A percentile compares a stretch with the other conserved stretches of the same genome.
Conservation (phyloP, 92 coral and sea anemone species). For the Metridium senile region DNA sequence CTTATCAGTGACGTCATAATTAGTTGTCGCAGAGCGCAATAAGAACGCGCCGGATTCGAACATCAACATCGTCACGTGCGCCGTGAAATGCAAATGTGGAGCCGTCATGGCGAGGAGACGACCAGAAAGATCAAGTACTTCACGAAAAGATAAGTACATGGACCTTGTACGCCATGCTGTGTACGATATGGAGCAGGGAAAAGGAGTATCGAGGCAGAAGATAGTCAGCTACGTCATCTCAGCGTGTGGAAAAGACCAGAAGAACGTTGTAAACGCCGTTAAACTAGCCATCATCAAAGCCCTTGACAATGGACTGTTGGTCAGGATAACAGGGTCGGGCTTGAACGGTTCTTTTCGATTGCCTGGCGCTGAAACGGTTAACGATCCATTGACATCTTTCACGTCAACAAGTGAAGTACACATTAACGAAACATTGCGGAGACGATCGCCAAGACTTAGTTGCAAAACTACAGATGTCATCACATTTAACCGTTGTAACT, state of each 20-base stretch:
- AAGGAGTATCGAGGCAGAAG: constrained; percentile 76
- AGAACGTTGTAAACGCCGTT: constrained; percentile 32
- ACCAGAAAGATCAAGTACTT: neutral
- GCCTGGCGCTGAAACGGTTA: constrained; percentile 3
- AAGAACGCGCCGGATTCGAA: constrained; percentile 6
- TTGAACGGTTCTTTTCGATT: constrained; percentile 76
- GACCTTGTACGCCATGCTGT: constrained; percentile 66
- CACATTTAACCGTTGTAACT: too few species aligned
- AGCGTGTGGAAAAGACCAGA: constrained; percentile 9
- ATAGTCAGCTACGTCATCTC: constrained; percentile 51
- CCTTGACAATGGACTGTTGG: constrained; percentile 54
- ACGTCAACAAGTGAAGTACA: neutral
- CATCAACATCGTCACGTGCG: constrained; percentile 35
- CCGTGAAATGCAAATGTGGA: neutral
- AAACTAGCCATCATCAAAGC: constrained; percentile 70
- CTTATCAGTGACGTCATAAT: constrained; percentile 38
- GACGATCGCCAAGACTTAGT: neutral
- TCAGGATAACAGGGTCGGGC: constrained; percentile 66
- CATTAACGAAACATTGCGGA: neutral
- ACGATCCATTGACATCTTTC: constrained; percentile 3
- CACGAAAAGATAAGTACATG: constrained; percentile 10
- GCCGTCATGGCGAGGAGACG: constrained; percentile 33
- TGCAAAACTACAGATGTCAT: constrained; percentile 2
- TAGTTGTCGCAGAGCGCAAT: neutral
- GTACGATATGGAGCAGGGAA: constrained; percentile 34